phyloP scores from a whole-genome alignment of 2,888 invertebrate species.

The Tipula lateralis region DNA sequence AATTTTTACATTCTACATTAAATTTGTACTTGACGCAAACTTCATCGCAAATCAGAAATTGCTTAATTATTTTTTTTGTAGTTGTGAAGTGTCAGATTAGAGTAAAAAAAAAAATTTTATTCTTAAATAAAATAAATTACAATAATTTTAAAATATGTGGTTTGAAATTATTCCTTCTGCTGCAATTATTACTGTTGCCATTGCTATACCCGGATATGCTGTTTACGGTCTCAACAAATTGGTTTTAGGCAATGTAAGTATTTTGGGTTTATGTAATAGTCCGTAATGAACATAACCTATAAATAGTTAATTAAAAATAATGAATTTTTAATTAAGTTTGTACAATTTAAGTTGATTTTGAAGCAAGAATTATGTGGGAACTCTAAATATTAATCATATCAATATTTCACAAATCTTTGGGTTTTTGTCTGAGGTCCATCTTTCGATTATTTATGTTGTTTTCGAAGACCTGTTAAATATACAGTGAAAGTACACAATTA shows the following conservation, averaged over 20 bases:
- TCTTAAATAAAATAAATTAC: background rate
- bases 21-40: background rate
- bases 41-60: background rate
- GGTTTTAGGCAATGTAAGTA: slow-evolving; percentile 59
- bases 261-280: background rate
- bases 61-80: background rate
- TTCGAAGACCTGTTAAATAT: too few species aligned
- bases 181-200: slow-evolving; percentile 55
- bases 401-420: too few species aligned
- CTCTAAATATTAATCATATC: too few species aligned
- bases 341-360: too few species aligned
- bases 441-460: too few species aligned
- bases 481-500: too few species aligned
- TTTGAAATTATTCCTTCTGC: slow-evolving; percentile 65
- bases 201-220: slow-evolving; percentile 59
- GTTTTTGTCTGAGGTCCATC: too few species aligned
- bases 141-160: slow-evolving; percentile 55
- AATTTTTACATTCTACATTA: background rate
- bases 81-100: background rate
- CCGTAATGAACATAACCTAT: background rate
- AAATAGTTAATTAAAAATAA: background rate
- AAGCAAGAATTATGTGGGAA: too few species aligned
- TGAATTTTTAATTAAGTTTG: too few species aligned
- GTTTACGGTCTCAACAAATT: slow-evolving; percentile 60
- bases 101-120: background rate